Evolutionary conservation across 2,113 vertebrate genomes (phyloP), one percentile per base, ranked within the genome.

Genomic region (Rhinogobius similis): DNA sequence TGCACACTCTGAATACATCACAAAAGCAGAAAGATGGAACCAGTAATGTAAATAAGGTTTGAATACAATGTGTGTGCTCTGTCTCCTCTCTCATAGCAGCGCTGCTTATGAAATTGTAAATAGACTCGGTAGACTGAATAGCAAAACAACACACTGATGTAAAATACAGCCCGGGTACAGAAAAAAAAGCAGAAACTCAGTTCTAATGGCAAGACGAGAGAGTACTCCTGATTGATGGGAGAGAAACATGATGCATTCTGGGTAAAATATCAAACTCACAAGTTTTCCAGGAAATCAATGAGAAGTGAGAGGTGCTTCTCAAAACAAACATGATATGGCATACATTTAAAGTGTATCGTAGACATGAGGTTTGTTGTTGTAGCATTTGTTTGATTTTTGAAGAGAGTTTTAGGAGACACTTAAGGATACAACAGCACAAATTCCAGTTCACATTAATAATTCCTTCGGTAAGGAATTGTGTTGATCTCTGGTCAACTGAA

Each of bases 101-200:
- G 23, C 68, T n/a, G 20, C 20, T 71, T 64, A 16, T 12, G 13
- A 32, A 26, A 44, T n/a, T 61, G 26, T 43, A 43, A 21, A 5
- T 62, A 2, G n/a, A 67, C 48, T 23, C 63, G 63, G 56, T 44
- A 26, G 5, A 63, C 62, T 38, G 39, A 70, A 70, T 52, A 67
- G 14, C 26, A 23, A 16, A 68, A 38, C 8, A 20, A 29, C 20
- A 46, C n/a, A n/a, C 3, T 62, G 44, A 55, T 72, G 29, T 55
- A n/a, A 72, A 65, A 61, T 62, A 14, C 23, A 72, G 73, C 53
- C 46, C 50, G 36, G 52, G 36, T n/a, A 61, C 23, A 55, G 20
- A 68, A 56, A n/a, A n/a, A 70, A 61, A 63, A 70, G 62, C 43
- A 38, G 27, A 0, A 1, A 12, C 23, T 44, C 18, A 5, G 48